phyloP scores from a whole-genome alignment of 2,797 vertebrate species.

The Moxostoma hubbsi region DNA sequence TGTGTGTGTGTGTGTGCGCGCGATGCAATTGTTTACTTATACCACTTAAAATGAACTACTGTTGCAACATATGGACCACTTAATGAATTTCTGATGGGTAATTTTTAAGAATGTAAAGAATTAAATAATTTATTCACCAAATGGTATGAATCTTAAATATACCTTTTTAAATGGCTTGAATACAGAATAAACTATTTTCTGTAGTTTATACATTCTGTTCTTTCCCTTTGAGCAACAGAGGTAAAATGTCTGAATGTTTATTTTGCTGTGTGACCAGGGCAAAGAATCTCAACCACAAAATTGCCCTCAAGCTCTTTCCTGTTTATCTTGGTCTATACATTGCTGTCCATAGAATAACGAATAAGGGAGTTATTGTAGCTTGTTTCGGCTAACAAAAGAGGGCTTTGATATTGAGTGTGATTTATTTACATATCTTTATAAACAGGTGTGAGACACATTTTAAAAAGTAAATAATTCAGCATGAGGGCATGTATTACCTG shows the following conservation, averaged over 20 bases:
- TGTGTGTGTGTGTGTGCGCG: slow-evolving; percentile 34
- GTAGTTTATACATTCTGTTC: slow-evolving; percentile 51
- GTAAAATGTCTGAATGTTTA: slow-evolving; percentile 50
- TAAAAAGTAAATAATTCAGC: slow-evolving; percentile 38
- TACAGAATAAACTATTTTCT: slow-evolving; percentile 48
- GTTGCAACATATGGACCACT: slow-evolving; percentile 41
- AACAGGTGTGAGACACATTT: slow-evolving; percentile 50
- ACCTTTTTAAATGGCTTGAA: slow-evolving; percentile 47
- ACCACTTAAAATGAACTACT: slow-evolving; percentile 40
- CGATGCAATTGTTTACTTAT: slow-evolving; percentile 52
- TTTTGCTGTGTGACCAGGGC: slow-evolving; percentile 32
- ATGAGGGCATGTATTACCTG: slow-evolving; percentile 47
- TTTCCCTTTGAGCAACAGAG: slow-evolving; percentile 52
- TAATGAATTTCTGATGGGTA: slow-evolving; percentile 43
- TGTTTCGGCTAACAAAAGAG: slow-evolving; percentile 45
- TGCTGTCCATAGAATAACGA: slow-evolving; percentile 60
- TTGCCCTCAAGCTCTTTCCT: slow-evolving; percentile 42
- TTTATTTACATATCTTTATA: slow-evolving; percentile 53
- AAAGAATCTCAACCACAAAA: slow-evolving; percentile 33
- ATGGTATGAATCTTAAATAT: slow-evolving; percentile 42
- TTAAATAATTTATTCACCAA: slow-evolving; percentile 24
- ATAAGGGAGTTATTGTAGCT: slow-evolving; percentile 52
- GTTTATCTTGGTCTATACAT: slow-evolving; percentile 45
- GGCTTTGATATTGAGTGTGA: slow-evolving; percentile 54
- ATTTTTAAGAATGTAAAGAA: slow-evolving; percentile 47